A percentile compares a stretch with the other conserved stretches of the same genome.
Conservation (phyloP, 64 coral and sea anemone genomes). For the Actinia equina region DNA sequence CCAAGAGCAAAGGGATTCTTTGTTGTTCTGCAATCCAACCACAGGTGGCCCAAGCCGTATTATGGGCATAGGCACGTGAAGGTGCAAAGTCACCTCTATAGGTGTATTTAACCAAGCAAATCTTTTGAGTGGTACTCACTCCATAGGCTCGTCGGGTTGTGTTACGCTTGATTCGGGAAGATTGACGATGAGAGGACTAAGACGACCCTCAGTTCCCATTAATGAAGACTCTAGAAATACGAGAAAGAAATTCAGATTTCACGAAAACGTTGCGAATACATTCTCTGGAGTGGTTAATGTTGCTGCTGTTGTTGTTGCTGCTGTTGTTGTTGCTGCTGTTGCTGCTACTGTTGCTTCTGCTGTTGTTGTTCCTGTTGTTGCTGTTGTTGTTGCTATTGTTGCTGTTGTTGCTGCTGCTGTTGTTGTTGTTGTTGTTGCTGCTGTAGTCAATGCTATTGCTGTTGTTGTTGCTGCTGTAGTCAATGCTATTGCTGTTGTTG, state of each 20-base stretch:
- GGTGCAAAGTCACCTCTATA: too few species aligned
- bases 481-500: too few species aligned
- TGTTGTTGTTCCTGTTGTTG: not conserved
- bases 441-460: too few species aligned
- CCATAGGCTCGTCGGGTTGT: not conserved
- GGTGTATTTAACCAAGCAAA: too few species aligned
- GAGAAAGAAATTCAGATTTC: too few species aligned
- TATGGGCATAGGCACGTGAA: too few species aligned
- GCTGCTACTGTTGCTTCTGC: not conserved
- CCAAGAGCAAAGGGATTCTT: too few species aligned
- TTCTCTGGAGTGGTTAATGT: too few species aligned
- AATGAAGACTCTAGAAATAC: not conserved
- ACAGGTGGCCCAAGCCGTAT: too few species aligned
- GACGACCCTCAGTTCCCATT: not conserved
- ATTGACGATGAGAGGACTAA: conserved; percentile 1
- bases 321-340: not conserved
- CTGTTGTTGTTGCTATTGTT: not conserved
- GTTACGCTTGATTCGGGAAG: not conserved
- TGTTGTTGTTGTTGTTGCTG: too few species aligned
- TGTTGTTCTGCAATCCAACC: too few species aligned
- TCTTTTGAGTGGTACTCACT: not conserved
- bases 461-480: too few species aligned
- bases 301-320: not conserved
- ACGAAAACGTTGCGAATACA: not conserved
- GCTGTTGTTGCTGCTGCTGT: not conserved